phyloP scores from a whole-genome alignment of 23 tunicate species.

The Halocynthia roretzi region DNA sequence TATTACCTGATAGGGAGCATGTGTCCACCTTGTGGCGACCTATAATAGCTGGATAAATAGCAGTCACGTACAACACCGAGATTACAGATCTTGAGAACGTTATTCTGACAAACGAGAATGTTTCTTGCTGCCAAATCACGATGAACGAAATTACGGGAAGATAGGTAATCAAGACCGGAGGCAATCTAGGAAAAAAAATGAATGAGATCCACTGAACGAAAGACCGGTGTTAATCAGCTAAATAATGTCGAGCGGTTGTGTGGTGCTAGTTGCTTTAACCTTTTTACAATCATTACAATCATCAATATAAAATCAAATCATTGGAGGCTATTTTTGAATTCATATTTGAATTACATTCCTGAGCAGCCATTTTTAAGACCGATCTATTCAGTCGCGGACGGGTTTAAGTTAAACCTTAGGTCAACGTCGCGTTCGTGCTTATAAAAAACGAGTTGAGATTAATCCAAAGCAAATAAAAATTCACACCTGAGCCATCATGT shows the following conservation, averaged over 20 bases:
- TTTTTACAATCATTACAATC: too few species aligned
- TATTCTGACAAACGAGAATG: constrained; percentile 68
- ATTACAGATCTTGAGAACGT: constrained; percentile 73
- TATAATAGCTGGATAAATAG: constrained; percentile 74
- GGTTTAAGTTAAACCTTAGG: too few species aligned
- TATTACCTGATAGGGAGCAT: constrained; percentile 89
- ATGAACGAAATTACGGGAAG: constrained; percentile 66
- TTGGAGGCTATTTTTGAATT: too few species aligned
- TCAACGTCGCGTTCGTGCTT: too few species aligned
- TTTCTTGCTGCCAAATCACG: constrained; percentile 89
- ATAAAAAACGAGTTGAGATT: too few species aligned
- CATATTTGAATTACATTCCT: too few species aligned
- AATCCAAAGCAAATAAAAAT: neutral
- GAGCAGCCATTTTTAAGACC: too few species aligned
- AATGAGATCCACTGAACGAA: neutral
- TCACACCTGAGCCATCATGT: constrained; percentile 22
- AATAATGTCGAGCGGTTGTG: too few species aligned
- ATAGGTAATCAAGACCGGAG: constrained; percentile 78
- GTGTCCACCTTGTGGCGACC: constrained; percentile 87
- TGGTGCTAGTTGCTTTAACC: too few species aligned
- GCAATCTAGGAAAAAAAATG: constrained; percentile 41
- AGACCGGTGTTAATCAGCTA: too few species aligned
- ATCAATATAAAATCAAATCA: too few species aligned
- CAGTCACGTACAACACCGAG: constrained; percentile 87
- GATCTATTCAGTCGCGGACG: too few species aligned